A percentile compares a stretch with the other conserved stretches of the same genome.
phyloP scores from a whole-genome alignment of 2,888 invertebrate genomes.

The Iphiclides podalirius region DNA sequence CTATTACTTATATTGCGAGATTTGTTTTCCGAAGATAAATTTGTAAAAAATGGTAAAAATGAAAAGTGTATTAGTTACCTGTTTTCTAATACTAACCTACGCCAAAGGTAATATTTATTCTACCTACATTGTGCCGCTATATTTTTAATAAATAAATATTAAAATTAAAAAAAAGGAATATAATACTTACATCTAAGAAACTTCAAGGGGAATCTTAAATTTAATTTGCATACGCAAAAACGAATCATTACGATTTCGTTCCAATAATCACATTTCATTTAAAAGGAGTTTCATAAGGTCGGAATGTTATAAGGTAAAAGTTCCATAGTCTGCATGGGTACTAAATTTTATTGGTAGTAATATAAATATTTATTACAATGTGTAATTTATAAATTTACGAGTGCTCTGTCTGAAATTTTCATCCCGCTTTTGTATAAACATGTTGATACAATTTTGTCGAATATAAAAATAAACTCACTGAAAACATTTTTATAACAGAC shows the following conservation, averaged over 20 bases:
- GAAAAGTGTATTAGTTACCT: conserved; percentile 18
- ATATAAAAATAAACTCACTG: neutral
- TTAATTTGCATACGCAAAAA: no score
- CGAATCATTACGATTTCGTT: no score
- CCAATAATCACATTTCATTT: no score
- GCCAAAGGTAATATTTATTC: conserved; percentile 22
- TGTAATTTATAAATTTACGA: conserved; percentile 10
- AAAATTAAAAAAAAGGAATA: no score
- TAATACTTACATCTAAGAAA: no score
- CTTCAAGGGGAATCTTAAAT: no score
- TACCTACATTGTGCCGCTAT: no score
- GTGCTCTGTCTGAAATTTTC: neutral
- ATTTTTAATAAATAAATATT: no score
- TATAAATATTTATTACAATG: conserved; percentile 1
- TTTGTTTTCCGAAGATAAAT: neutral
- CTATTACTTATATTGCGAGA: no score
- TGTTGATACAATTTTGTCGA: conserved; percentile 12
- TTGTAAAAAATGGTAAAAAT: conserved; percentile 13
- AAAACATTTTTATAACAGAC: conserved; percentile 1
- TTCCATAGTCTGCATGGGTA: no score
- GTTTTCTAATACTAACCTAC: conserved; percentile 21
- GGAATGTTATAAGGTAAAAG: no score
- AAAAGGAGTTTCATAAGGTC: no score
- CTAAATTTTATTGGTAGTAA: neutral
- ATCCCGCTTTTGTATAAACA: conserved; percentile 1